Percentiles rank a stretch among this genome's conserved stretches.
phyloP scores from a whole-genome alignment of 2,113 vertebrate species.

The Podarcis muralis region DNA sequence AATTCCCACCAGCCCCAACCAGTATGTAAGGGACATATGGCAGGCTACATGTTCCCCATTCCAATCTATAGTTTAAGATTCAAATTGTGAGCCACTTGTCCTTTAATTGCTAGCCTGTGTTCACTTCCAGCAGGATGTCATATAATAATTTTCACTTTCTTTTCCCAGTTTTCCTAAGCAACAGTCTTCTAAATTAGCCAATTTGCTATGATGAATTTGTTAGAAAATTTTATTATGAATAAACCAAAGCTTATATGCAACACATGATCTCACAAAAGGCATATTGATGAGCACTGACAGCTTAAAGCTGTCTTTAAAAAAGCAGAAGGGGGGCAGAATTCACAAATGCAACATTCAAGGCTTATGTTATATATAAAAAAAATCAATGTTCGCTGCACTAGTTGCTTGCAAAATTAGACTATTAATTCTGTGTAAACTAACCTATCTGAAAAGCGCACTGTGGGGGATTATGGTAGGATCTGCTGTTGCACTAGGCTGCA shows the following conservation, averaged over 20 bases:
- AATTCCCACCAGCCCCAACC: no score
- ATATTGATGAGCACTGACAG: conserved; percentile 34
- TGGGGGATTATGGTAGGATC: conserved; percentile 62
- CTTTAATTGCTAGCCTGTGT: background rate
- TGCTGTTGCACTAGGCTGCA: conserved; percentile 55
- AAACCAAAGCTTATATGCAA: conserved; percentile 20
- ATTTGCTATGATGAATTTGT: conserved; percentile 19
- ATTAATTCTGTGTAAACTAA: conserved; percentile 78
- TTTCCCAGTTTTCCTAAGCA: conserved; percentile 28
- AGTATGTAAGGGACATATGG: no score
- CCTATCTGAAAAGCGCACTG: conserved; percentile 67
- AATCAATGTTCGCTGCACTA: conserved; percentile 59
- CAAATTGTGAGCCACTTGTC: background rate
- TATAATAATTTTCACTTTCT: background rate
- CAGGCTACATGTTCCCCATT: no score
- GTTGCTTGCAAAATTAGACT: conserved; percentile 71
- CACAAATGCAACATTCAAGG: conserved; percentile 30
- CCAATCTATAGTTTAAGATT: no score
- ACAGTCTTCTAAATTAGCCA: conserved; percentile 42
- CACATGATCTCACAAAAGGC: background rate
- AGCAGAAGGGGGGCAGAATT: conserved; percentile 13
- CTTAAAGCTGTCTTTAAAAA: conserved; percentile 21
- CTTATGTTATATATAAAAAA: conserved; percentile 11
- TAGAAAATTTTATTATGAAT: conserved; percentile 18
- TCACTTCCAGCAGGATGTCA: background rate